Evolutionary conservation across 2,797 vertebrate genomes (phyloP).

Genomic region (Lepus oiostolus): DNA sequence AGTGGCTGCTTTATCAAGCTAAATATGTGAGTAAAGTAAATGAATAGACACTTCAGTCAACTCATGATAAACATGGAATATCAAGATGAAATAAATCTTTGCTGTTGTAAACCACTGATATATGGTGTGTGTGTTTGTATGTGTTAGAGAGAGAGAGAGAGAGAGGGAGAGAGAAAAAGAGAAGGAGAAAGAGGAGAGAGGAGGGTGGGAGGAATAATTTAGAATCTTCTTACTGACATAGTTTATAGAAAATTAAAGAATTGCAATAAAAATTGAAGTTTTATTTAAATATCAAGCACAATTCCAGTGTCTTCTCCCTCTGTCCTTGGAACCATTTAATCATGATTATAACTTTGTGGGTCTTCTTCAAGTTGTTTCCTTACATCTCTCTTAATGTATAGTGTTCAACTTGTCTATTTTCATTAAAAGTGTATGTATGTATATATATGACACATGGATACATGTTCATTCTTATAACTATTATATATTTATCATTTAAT

Average conservation of each 20-base stretch:
- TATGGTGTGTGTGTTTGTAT: neutral
- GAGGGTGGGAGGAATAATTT: neutral
- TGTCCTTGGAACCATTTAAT: neutral
- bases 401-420: neutral
- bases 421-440: neutral
- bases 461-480: neutral
- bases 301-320: neutral
- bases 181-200: too few species aligned
- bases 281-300: neutral
- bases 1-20: neutral
- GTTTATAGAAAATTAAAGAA: neutral
- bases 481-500: neutral
- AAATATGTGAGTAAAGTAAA: conserved; percentile 30
- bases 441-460: neutral
- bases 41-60: neutral
- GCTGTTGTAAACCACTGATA: neutral
- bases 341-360: neutral
- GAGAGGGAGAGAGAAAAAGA: too few species aligned
- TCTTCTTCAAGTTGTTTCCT: neutral
- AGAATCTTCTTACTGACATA: neutral
- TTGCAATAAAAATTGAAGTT: conserved; percentile 24
- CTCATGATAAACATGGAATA: neutral
- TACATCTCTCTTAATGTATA: neutral
- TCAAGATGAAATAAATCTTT: neutral
- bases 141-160: too few species aligned